Percentiles rank a stretch among this genome's conserved stretches.
phyloP scores from a whole-genome alignment of 2,888 invertebrate species.

The Busseola fusca region DNA sequence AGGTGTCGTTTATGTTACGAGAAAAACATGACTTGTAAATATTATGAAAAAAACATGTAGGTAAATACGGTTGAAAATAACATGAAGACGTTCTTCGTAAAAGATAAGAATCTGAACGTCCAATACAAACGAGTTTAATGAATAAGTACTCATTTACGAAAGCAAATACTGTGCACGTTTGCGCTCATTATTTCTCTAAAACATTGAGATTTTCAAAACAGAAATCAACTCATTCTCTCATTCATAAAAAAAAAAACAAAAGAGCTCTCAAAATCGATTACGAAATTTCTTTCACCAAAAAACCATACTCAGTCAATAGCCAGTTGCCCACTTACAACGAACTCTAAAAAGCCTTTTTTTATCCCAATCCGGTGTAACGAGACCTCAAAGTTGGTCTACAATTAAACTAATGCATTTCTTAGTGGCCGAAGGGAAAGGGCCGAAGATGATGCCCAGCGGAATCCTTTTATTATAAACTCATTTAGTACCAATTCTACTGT shows the following conservation, averaged over 20 bases:
- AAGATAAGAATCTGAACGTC: slow-evolving; percentile 10
- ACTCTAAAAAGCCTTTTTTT: slow-evolving; percentile 52
- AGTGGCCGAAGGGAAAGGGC: slow-evolving; percentile 37
- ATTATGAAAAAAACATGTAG: slow-evolving; percentile 33
- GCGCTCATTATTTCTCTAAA: not conserved
- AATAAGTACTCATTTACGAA: not conserved
- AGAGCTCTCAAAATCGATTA: slow-evolving; percentile 10
- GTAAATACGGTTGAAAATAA: slow-evolving; percentile 40
- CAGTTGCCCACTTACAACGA: slow-evolving; percentile 23
- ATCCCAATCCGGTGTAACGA: slow-evolving; percentile 71
- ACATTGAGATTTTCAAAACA: not conserved
- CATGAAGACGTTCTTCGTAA: slow-evolving; percentile 5
- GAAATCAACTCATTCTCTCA: not conserved
- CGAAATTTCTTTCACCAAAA: slow-evolving; percentile 20
- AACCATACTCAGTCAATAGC: slow-evolving; percentile 10
- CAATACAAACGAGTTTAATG: not conserved
- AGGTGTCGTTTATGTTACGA: slow-evolving; percentile 53
- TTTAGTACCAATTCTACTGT: slow-evolving; percentile 75
- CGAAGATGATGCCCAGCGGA: slow-evolving; percentile 36
- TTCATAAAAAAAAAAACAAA: not conserved
- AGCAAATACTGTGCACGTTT: not conserved
- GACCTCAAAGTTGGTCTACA: slow-evolving; percentile 68
- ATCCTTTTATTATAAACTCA: slow-evolving; percentile 82
- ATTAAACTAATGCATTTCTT: slow-evolving; percentile 84
- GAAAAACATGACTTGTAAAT: slow-evolving; percentile 51